A percentile compares a stretch with the other conserved stretches of the same genome.
These are phyloP conservation scores for Mico argentatus DNA, from an alignment of 2,797 vertebrate species.

Conservation along the genomic window DNA sequence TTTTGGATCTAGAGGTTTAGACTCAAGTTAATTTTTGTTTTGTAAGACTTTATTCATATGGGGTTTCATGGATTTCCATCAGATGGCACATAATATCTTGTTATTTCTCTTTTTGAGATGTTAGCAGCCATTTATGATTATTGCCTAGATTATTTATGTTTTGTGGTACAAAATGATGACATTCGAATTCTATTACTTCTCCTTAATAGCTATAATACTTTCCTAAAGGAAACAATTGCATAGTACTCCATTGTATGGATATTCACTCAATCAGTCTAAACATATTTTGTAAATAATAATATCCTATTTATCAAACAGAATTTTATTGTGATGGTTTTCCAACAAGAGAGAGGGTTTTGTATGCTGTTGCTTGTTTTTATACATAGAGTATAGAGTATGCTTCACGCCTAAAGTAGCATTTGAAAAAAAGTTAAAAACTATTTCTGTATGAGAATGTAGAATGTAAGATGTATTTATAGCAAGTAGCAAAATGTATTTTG, in stretches of 20 bases:
- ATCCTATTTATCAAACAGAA: not conserved
- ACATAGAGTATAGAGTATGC: not conserved
- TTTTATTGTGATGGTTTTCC: constrained; percentile 36
- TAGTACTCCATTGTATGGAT: not conserved
- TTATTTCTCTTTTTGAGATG: not conserved
- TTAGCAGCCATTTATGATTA: not conserved
- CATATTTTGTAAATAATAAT: not conserved
- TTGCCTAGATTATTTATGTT: not conserved
- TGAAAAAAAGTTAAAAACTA: constrained; percentile 5
- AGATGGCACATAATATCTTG: not conserved
- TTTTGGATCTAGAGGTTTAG: not conserved
- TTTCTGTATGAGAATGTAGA: not conserved
- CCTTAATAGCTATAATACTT: not conserved
- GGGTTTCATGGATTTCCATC: not conserved
- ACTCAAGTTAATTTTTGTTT: not conserved
- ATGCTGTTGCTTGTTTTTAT: constrained; percentile 12
- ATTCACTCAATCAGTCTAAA: not conserved
- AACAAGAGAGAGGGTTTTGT: not conserved
- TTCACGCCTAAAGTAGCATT: not conserved
- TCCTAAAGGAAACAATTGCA: not conserved
- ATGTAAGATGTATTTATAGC: too few relatives aligned
- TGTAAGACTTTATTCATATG: not conserved
- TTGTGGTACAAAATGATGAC: not conserved
- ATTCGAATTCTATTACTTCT: constrained; percentile 1
- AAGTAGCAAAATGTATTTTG: too few relatives aligned